These are phyloP conservation scores for Microcaecilia unicolor DNA, from an alignment of 2,797 vertebrate genomes.

Conservation along the genomic window DNA sequence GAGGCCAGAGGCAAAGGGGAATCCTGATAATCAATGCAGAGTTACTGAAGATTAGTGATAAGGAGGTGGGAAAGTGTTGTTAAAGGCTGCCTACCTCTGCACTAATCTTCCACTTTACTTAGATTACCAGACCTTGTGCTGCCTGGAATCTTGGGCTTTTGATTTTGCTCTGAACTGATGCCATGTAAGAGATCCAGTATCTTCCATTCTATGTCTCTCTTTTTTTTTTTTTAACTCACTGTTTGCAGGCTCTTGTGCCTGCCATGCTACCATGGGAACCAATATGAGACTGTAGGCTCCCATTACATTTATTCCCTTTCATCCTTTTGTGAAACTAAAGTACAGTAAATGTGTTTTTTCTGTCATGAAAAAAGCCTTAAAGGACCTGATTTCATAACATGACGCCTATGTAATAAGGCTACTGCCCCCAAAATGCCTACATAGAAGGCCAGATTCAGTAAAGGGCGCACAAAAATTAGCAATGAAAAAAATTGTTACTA, in stretches of 20 bases:
- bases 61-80: not conserved
- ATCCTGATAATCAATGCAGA: not conserved
- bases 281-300: slow-evolving; percentile 5
- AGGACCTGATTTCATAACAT: too few species aligned
- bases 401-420: too few species aligned
- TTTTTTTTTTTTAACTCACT: slow-evolving; percentile 12
- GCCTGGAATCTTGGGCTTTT: not conserved
- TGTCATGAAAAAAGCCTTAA: slow-evolving; percentile 19
- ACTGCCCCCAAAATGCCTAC: too few species aligned
- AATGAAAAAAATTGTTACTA: too few species aligned
- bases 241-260: slow-evolving; percentile 26
- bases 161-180: slow-evolving; percentile 23
- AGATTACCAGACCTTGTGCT: not conserved
- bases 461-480: too few species aligned
- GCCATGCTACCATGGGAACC: slow-evolving; percentile 39
- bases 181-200: slow-evolving; percentile 13
- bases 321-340: slow-evolving; percentile 16
- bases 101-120: not conserved
- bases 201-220: slow-evolving; percentile 8
- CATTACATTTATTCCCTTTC: slow-evolving; percentile 20
- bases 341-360: not conserved
- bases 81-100: not conserved
- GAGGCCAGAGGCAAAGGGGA: not conserved
- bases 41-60: not conserved
- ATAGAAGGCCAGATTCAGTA: too few species aligned